Evolutionary conservation across 2,888 invertebrate genomes (phyloP), one percentile per base, ranked within the genome.

Genomic region (Erebia palarica): DNA sequence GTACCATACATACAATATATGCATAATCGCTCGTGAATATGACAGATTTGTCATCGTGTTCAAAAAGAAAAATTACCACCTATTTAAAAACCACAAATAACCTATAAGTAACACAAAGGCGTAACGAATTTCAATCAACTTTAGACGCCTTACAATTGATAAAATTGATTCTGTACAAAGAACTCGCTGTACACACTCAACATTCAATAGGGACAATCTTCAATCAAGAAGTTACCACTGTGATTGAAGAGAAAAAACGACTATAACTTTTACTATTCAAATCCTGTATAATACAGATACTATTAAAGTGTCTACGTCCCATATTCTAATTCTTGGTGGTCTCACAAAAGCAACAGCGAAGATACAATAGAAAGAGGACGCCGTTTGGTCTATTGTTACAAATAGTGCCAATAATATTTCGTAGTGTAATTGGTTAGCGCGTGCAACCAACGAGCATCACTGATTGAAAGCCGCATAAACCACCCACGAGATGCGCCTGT

Each of bases 401-500:
- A 88, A 88, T 85, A 84, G 81, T 79, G 82, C 83, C 88, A 88
- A 90, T 89, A 88, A 88, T 85, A 87, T 85, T 87, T 86, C 82
- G 82, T 82, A 63, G 69, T 71, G 71, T 76, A 75, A 76, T 77
- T 73, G 70, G 75, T 78, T 76, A 81, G 86, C 90, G 90, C 90
- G 90, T 91, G 92, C 91, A 88, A 83, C 78, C 81, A 85, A 86
- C 87, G 81, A 80, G 86, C 87, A 79, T 82, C 85, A 77, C 88
- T 89, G 90, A 92, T 92, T 90, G 89, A 91, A 81, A 80, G 81
- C 79, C 81, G 79, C 82, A 86, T 87, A 88, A 88, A 90, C 92
- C 91, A 90, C 91, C 89, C 90, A 90, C 89, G 76, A 53, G 70
- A 61, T 65, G 65, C 71, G 72, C 63, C 82, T 82, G 84, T 85